These are phyloP conservation scores for Neogobius melanostomus DNA, from an alignment of 2,113 vertebrate species.

Conservation along the genomic window DNA sequence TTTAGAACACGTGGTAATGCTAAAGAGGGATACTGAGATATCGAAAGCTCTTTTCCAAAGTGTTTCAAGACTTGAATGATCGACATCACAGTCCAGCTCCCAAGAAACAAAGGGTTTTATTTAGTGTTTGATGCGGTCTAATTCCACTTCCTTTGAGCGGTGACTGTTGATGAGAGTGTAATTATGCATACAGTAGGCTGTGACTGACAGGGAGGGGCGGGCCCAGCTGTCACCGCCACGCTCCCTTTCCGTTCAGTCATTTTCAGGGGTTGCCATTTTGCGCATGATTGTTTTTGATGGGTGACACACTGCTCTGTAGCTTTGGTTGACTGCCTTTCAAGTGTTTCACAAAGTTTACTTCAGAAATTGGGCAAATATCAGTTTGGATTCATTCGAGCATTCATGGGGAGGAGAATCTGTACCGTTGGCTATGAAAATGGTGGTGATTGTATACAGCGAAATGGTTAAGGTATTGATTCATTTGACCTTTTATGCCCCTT, in stretches of 20 bases:
- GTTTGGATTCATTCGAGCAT: neutral
- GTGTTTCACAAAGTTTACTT: slow-evolving; percentile 2
- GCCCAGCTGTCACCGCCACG: neutral
- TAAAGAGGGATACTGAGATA: neutral
- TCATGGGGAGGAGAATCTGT: too few relatives aligned
- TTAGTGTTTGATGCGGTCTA: slow-evolving; percentile 1
- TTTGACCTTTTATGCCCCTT: too few relatives aligned
- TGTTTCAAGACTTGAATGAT: neutral
- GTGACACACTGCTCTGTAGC: neutral
- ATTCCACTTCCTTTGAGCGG: neutral
- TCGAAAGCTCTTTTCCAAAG: neutral
- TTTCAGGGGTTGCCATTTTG: neutral
- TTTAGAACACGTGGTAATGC: neutral
- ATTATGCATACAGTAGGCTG: slow-evolving; percentile 3
- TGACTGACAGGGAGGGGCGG: slow-evolving; percentile 2
- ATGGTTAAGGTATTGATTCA: too few relatives aligned
- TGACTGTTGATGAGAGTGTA: neutral
- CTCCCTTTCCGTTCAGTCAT: neutral
- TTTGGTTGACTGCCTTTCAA: neutral
- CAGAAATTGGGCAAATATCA: neutral
- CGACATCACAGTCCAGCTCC: neutral
- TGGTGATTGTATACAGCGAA: too few relatives aligned
- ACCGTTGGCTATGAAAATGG: too few relatives aligned
- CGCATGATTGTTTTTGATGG: slow-evolving; percentile 1
- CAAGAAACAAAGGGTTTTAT: neutral